These are phyloP conservation scores for Oreortyx pictus DNA, from an alignment of 2,797 vertebrate species.

Conservation along the genomic window DNA sequence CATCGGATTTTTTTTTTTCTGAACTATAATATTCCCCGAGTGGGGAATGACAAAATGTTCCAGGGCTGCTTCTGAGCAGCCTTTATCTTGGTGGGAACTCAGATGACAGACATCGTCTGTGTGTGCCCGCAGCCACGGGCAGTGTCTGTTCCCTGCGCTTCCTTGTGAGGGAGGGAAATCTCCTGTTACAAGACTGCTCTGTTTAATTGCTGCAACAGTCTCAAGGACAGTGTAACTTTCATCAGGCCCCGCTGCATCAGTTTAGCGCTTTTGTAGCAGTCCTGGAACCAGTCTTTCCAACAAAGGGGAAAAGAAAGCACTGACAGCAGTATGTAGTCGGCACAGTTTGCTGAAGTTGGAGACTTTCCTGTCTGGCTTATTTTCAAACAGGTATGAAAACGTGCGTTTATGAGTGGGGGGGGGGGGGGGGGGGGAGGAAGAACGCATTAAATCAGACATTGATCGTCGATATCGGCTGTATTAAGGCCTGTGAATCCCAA, in stretches of 20 bases:
- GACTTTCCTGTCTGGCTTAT: not conserved
- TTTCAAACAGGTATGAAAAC: not conserved
- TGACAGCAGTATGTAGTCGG: not conserved
- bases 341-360: not conserved
- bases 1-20: not conserved
- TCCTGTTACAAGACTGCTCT: not conserved
- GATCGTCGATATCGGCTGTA: not conserved
- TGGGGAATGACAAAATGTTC: not conserved
- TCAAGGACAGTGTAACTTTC: not conserved
- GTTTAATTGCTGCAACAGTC: not conserved
- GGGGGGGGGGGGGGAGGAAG: not conserved
- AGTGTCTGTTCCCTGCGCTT: not conserved
- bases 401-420: not conserved
- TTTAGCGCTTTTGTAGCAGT: not conserved
- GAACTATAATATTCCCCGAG: not conserved
- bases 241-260: rapidly evolving
- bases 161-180: not conserved
- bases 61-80: not conserved
- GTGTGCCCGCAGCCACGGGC: not conserved
- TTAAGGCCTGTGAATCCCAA: not conserved
- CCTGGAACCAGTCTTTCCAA: not conserved
- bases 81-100: not conserved
- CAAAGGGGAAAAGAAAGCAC: not conserved
- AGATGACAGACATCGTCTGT: not conserved
- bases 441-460: not conserved